These are phyloP conservation scores for Morpho deidamia DNA, from an alignment of 2,888 invertebrate genomes.

Conservation along the genomic window DNA sequence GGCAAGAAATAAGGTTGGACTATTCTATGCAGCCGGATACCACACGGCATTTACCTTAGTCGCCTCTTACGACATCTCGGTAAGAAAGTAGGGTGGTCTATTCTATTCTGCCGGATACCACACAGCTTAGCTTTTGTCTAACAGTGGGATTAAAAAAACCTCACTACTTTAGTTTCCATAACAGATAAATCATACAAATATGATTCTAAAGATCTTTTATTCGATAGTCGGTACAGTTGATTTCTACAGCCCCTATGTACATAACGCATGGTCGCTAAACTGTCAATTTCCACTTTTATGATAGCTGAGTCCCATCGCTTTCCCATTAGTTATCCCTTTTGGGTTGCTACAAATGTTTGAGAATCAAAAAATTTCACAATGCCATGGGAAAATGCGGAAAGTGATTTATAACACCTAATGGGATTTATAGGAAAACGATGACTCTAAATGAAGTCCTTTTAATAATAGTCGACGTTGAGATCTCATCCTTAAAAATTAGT, in stretches of 20 bases:
- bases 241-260: neutral
- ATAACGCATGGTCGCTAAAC: neutral
- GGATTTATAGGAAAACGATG: neutral
- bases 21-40: too few relatives aligned
- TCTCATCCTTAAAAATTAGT: too few relatives aligned
- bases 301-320: neutral
- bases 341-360: slow-evolving; percentile 9
- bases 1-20: too few relatives aligned
- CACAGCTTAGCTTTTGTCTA: too few relatives aligned
- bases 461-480: too few relatives aligned
- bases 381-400: slow-evolving; percentile 1
- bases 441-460: neutral
- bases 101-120: too few relatives aligned
- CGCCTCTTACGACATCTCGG: too few relatives aligned
- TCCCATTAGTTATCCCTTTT: slow-evolving; percentile 3
- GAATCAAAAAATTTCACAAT: slow-evolving; percentile 11
- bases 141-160: too few relatives aligned
- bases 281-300: slow-evolving; percentile 7
- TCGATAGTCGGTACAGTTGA: neutral
- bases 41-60: too few relatives aligned
- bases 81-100: too few relatives aligned
- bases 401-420: slow-evolving; percentile 7
- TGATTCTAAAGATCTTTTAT: neutral
- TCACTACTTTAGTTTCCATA: too few relatives aligned
- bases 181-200: too few relatives aligned